phyloP scores from a whole-genome alignment of 2,888 invertebrate species.

The Eupithecia pulchellata region DNA sequence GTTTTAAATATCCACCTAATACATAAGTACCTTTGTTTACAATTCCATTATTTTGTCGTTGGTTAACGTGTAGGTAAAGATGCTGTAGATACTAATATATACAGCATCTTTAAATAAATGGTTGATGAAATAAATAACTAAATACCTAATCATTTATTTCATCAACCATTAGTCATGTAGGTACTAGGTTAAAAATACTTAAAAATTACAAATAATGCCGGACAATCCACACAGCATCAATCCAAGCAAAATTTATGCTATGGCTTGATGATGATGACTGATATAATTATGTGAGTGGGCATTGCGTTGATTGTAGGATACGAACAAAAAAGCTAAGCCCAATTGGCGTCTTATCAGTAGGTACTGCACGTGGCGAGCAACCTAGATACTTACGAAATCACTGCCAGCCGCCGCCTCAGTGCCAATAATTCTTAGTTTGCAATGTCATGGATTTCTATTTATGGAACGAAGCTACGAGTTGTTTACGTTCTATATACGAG shows the following conservation, averaged over 20 bases:
- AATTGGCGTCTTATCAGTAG: background rate
- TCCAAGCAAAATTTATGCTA: too few species aligned
- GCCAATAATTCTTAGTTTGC: slow-evolving; percentile 19
- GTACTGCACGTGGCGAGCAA: background rate
- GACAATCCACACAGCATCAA: too few species aligned
- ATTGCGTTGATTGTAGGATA: background rate
- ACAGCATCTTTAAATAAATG: too few species aligned
- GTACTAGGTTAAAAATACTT: too few species aligned
- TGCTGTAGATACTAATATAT: too few species aligned
- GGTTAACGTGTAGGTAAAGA: background rate
- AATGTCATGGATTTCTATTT: slow-evolving; percentile 29
- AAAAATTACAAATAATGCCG: too few species aligned
- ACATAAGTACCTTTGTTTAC: background rate
- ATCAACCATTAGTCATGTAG: too few species aligned
- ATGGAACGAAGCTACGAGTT: slow-evolving; percentile 15
- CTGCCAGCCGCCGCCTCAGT: slow-evolving; percentile 7
- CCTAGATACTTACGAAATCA: slow-evolving; percentile 6
- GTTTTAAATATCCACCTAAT: background rate
- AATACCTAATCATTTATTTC: too few species aligned
- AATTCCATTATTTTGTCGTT: background rate
- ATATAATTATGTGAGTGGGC: too few species aligned
- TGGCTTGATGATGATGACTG: too few species aligned
- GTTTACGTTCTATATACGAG: background rate
- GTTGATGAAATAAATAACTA: too few species aligned
- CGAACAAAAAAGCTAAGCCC: background rate